phyloP scores from a whole-genome alignment of 2,888 invertebrate species.

The Drosophila maculinotata region DNA sequence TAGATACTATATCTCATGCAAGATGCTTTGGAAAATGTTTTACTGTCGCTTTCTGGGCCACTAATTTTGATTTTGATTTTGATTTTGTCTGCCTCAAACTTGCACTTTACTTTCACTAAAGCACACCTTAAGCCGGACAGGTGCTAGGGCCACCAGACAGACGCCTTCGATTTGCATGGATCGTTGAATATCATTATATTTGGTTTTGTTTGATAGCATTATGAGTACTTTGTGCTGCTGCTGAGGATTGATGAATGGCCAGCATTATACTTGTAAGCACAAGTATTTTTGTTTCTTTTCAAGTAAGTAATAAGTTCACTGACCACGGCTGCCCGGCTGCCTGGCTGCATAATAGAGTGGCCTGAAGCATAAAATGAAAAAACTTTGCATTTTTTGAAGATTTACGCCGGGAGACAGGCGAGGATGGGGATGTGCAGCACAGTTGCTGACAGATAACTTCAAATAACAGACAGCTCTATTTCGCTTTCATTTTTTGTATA shows the following conservation, averaged over 20 bases:
- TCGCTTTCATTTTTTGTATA: neutral
- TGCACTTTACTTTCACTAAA: constrained; percentile 67
- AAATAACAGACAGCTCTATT: constrained; percentile 9
- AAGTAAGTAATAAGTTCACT: constrained; percentile 10
- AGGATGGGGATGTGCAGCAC: neutral
- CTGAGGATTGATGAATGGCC: constrained; percentile 20
- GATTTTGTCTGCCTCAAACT: constrained; percentile 40
- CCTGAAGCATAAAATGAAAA: constrained; percentile 8
- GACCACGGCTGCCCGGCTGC: constrained; percentile 10
- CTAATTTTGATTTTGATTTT: constrained; percentile 39
- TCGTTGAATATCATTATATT: constrained; percentile 26
- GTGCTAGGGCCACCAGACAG: constrained; percentile 16
- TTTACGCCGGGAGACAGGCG: neutral
- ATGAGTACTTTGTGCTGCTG: constrained; percentile 7
- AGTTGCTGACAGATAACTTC: neutral
- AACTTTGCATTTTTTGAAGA: constrained; percentile 7
- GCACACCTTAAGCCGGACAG: constrained; percentile 7
- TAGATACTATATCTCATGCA: too few relatives aligned
- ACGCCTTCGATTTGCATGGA: constrained; percentile 38
- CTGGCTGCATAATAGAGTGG: constrained; percentile 1
- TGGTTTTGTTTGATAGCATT: constrained; percentile 25
- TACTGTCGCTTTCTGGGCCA: constrained; percentile 55
- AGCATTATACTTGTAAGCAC: neutral
- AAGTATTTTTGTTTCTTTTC: constrained; percentile 3
- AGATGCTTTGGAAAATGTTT: constrained; percentile 19